Conservation (phyloP, 2,113 vertebrate genomes). For the Rhinogobius similis region DNA sequence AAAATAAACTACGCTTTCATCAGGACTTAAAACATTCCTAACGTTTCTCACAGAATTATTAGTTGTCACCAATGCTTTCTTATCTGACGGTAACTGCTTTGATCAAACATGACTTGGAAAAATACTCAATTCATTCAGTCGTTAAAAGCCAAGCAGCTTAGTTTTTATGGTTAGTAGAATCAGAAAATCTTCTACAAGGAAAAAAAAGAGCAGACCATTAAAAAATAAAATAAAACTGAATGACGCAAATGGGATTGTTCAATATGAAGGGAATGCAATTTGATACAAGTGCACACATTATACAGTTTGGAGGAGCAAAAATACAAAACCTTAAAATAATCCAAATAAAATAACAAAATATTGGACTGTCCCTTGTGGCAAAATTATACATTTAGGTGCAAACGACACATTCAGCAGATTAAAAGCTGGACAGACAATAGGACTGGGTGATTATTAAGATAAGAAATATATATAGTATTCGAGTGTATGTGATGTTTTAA, state of each 20-base stretch:
- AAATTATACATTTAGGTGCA: neutral
- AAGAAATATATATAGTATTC: no score
- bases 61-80: no score
- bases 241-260: neutral
- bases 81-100: no score
- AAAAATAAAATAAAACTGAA: neutral
- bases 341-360: neutral
- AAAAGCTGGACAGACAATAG: neutral
- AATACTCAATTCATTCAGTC: no score
- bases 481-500: no score
- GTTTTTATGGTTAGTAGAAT: no score
- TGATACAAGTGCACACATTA: neutral
- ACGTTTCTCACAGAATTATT: no score
- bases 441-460: neutral
- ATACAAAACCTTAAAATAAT: neutral
- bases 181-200: no score
- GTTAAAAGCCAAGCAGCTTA: no score
- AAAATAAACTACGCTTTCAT: no score
- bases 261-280: neutral
- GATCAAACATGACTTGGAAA: no score
- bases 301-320: neutral
- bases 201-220: neutral
- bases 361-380: neutral
- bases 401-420: neutral
- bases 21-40: no score